Base-by-base conservation (phyloP, 2,113 vertebrate species). In the Nothocercus nigrocapillus region DNA sequence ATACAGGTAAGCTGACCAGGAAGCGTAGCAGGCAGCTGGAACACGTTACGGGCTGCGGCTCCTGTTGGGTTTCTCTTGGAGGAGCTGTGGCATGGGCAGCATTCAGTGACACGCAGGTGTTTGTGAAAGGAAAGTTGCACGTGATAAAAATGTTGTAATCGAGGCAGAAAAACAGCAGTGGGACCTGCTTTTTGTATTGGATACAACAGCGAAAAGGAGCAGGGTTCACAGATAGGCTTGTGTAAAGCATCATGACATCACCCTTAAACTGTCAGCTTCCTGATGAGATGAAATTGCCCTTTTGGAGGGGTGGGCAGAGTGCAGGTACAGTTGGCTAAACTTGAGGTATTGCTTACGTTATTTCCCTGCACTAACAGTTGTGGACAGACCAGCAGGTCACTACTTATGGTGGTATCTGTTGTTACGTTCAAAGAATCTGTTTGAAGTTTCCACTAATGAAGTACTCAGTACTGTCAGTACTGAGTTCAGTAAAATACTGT, bases 251-350 rank as follows among this genome's bases (percentile, higher is more conserved):
- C 4, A 0, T 0, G 8, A 27, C 36, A 8, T 66, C 22, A 40
- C 22, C 38, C 22, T 0, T 59, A 20, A 75, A 32, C 10, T 32
- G 27, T 0, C 21, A 4, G 0, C 64, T 61, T 53, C 51, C 38
- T 91, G 73, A 1, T 53, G 15, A 4, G 44, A 3, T 87, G 9
- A 34, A 74, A 54, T 11, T 81, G 24, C 25, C 59, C 20, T 2
- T 66, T 77, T 54, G n/a, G 59, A 69, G 40, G 59, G 19, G 20
- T 34, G 53, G 70, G 47, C 17, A 10, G 42, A n/a, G 20, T 18
- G 16, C 30, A 9, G 20, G 47, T 61, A 59, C 56, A 63, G 10
- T 12, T 91, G 22, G 21, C n/a, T 30, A 1, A 59, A 22, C 7
- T 32, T n/a, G 18, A 62, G 54, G 8, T 54, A 16, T 1, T 59